Evolutionary conservation across 92 coral and sea anemone species (phyloP).

Genomic region (Zoanthus sociatus): DNA sequence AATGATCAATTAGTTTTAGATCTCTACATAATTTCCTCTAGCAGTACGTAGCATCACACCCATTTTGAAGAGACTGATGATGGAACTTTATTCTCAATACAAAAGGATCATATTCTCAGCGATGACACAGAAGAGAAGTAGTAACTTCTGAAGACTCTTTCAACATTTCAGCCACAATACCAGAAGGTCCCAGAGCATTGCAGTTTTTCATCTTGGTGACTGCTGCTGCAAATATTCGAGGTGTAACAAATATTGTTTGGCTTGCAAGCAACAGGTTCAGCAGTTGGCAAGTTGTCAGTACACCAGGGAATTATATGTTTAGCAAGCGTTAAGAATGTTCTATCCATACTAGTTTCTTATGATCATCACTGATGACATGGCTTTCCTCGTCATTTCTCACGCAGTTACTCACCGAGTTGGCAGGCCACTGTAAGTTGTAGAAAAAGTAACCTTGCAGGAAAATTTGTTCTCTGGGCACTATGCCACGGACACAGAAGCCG

Average conservation of each 20-base stretch:
- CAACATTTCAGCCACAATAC: not conserved
- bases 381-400: not conserved
- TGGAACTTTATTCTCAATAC: constrained; percentile 48
- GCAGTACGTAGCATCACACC: constrained; percentile 43
- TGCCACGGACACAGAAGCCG: too few relatives aligned
- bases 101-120: not conserved
- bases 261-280: constrained; percentile 33
- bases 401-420: not conserved
- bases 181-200: not conserved
- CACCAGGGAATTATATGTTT: not conserved
- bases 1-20: constrained; percentile 28
- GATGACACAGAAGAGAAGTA: not conserved
- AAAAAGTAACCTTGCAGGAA: too few relatives aligned
- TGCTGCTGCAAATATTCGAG: constrained; percentile 19
- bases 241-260: constrained; percentile 26
- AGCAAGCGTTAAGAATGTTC: not conserved
- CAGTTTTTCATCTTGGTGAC: not conserved
- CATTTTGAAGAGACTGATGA: constrained; percentile 45
- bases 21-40: not conserved
- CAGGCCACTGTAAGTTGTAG: too few relatives aligned
- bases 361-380: not conserved
- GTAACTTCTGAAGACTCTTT: not conserved
- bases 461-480: too few relatives aligned
- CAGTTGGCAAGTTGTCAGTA: constrained; percentile 11
- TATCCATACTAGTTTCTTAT: not conserved